phyloP scores from a whole-genome alignment of 2,888 invertebrate genomes.

The Xylota segnis region DNA sequence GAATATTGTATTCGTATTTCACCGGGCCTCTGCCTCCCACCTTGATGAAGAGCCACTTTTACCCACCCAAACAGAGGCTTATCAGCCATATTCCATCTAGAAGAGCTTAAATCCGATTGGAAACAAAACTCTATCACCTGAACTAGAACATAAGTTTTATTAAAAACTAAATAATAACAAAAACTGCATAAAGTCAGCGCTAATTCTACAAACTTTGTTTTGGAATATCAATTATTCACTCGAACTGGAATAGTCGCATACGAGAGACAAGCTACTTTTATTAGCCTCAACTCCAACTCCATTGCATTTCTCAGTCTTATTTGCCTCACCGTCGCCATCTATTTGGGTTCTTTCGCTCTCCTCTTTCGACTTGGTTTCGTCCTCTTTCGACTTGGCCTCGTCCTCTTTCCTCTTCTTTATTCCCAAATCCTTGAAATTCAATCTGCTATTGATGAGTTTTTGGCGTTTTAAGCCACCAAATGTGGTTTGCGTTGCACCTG shows the following conservation, averaged over 20 bases:
- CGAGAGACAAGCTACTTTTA: conserved; percentile 57
- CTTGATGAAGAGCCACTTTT: no score
- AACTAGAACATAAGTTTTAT: neutral
- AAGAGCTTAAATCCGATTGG: no score
- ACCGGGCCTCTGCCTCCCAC: no score
- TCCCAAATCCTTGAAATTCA: conserved; percentile 81
- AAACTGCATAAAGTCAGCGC: neutral
- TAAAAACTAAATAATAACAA: neutral
- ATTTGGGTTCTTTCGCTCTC: neutral
- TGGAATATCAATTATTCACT: conserved; percentile 56
- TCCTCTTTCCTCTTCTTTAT: conserved; percentile 80
- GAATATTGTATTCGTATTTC: no score
- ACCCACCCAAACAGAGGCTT: no score
- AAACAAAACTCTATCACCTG: neutral
- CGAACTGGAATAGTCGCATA: conserved; percentile 77
- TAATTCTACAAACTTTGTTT: neutral
- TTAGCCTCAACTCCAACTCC: neutral
- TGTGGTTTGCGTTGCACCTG: conserved; percentile 85
- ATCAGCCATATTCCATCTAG: no score
- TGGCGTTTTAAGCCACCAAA: conserved; percentile 87
- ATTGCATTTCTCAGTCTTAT: neutral
- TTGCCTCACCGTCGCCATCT: neutral
- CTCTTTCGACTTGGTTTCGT: neutral
- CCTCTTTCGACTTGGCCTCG: neutral
- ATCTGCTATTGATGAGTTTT: conserved; percentile 84